Percentiles rank a stretch among this genome's conserved stretches.
These are phyloP conservation scores for Actenoides hombroni DNA, from an alignment of 2,113 vertebrate species.

Conservation along the genomic window DNA sequence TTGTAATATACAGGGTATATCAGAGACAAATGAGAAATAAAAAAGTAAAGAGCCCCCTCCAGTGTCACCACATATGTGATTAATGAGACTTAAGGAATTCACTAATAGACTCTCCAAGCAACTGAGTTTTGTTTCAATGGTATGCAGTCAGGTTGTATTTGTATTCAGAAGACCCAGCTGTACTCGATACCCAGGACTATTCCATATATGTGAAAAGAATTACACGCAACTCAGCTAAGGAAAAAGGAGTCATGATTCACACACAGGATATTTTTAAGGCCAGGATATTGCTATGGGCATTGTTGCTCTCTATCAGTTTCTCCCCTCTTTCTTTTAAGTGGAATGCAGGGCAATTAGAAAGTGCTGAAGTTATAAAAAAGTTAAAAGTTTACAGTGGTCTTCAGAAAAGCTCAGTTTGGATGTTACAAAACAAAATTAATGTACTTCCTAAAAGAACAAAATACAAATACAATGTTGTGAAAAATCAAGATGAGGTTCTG, in stretches of 20 bases:
- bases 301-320: background rate
- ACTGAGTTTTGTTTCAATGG: slow-evolving; percentile 61
- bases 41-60: slow-evolving; percentile 63
- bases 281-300: background rate
- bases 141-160: slow-evolving; percentile 71
- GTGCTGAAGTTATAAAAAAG: background rate
- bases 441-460: background rate
- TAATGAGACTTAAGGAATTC: slow-evolving; percentile 69
- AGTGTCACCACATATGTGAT: slow-evolving; percentile 68
- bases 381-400: background rate
- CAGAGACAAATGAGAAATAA: slow-evolving; percentile 70
- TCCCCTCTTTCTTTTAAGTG: background rate
- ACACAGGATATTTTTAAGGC: background rate
- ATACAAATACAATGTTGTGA: background rate
- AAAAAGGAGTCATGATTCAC: background rate
- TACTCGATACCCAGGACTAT: slow-evolving; percentile 44
- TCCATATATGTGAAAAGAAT: slow-evolving; percentile 58
- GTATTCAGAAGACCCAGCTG: slow-evolving; percentile 65
- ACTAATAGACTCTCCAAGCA: slow-evolving; percentile 73
- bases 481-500: background rate
- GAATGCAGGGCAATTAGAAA: background rate
- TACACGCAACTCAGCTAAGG: slow-evolving; percentile 4
- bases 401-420: background rate
- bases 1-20: slow-evolving; percentile 70
- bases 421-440: background rate